phyloP scores from a whole-genome alignment of 2,113 vertebrate genomes.

The Pachycephala philippinensis region DNA sequence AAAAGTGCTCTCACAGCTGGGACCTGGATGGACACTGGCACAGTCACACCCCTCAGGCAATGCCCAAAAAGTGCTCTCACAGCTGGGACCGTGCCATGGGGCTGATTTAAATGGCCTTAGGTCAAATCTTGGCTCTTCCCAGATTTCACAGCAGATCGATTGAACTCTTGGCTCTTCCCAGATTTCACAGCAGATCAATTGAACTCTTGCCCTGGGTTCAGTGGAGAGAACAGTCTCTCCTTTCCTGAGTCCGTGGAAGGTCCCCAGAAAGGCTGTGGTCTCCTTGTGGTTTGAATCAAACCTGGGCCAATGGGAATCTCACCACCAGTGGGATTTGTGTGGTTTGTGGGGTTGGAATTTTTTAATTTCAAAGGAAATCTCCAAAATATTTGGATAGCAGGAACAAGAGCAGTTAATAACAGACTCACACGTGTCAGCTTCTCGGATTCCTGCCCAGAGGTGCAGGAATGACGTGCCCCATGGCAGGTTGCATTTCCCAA shows the following conservation, averaged over 20 bases:
- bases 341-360: neutral
- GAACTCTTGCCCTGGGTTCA: neutral
- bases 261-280: neutral
- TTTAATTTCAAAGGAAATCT: neutral
- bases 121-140: no score
- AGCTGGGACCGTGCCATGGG: fast-evolving
- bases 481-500: neutral
- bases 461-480: neutral
- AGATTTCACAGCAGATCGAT: no score
- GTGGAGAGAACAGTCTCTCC: neutral
- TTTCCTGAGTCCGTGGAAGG: neutral
- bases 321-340: fast-evolving
- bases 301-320: neutral
- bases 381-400: fast-evolving
- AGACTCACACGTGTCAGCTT: fast-evolving
- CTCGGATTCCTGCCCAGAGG: neutral
- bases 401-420: neutral
- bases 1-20: neutral
- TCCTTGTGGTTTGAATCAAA: neutral
- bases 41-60: no score
- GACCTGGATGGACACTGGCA: no score
- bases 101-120: fast-evolving
- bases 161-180: neutral
- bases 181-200: neutral
- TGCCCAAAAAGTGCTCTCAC: no score